Conservation (phyloP, 2,888 invertebrate species). For the Synergus laeviventris region DNA sequence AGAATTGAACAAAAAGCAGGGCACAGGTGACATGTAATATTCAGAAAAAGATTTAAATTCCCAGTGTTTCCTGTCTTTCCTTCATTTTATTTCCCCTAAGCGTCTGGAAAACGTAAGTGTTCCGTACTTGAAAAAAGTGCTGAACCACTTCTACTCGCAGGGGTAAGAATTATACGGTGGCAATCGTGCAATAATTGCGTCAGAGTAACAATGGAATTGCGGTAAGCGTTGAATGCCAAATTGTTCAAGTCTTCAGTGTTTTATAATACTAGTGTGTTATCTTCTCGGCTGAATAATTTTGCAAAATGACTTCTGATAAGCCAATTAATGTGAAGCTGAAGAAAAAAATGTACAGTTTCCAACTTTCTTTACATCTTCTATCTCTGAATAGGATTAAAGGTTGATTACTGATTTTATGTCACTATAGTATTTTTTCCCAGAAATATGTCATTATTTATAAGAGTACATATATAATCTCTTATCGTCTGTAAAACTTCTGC, state of each 20-base stretch:
- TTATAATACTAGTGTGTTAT: not conserved
- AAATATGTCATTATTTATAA: too few species aligned
- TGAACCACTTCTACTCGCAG: conserved; percentile 46
- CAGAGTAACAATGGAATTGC: conserved; percentile 69
- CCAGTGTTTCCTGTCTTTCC: conserved; percentile 25
- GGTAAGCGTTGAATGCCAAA: conserved; percentile 60
- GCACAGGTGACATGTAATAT: not conserved
- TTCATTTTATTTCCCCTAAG: conserved; percentile 27
- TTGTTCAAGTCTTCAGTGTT: conserved; percentile 43
- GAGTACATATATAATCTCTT: too few species aligned
- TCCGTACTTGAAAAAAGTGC: conserved; percentile 33
- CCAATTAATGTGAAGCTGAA: too few species aligned
- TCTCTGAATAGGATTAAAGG: too few species aligned
- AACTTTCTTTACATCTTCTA: too few species aligned
- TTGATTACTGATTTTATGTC: too few species aligned
- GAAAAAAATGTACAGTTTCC: too few species aligned
- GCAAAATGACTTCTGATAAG: not conserved
- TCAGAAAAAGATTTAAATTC: not conserved
- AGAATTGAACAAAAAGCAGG: too few species aligned
- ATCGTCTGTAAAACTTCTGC: too few species aligned
- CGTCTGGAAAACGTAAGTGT: conserved; percentile 33
- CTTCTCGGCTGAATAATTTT: not conserved
- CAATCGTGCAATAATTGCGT: conserved; percentile 74
- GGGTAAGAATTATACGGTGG: conserved; percentile 62
- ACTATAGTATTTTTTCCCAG: too few species aligned